These are phyloP conservation scores for Paramacrobiotus metropolitanus DNA, from an alignment of 1,140 invertebrate genomes.

Conservation along the genomic window DNA sequence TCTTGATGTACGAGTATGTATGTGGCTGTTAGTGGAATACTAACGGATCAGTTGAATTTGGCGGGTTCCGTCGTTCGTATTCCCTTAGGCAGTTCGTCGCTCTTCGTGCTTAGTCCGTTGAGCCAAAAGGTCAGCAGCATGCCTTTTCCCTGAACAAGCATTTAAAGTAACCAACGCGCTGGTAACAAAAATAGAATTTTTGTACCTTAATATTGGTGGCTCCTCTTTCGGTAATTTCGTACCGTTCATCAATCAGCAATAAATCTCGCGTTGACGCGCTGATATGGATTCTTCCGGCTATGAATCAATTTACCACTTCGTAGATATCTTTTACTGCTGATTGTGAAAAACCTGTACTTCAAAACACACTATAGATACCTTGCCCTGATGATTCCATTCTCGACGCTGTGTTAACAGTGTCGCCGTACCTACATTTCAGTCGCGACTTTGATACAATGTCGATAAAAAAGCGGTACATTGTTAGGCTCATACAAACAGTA, in stretches of 20 bases:
- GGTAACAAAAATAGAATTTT: not conserved
- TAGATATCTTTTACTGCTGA: too few species aligned
- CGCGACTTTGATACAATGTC: not conserved
- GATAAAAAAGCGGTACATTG: not conserved
- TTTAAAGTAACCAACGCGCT: not conserved
- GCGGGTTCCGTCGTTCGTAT: too few species aligned
- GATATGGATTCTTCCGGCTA: not conserved
- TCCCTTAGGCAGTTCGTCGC: too few species aligned
- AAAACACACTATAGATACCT: constrained; percentile 24
- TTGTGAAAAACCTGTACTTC: not conserved
- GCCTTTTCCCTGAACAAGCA: constrained; percentile 23
- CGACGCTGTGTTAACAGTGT: constrained; percentile 33
- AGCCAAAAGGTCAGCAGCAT: constrained; percentile 23
- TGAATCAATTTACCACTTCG: not conserved
- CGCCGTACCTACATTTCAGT: constrained; percentile 16
- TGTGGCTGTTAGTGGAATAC: too few species aligned
- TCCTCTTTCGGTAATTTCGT: not conserved
- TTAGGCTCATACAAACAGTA: not conserved
- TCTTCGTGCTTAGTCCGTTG: too few species aligned
- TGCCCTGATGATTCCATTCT: constrained; percentile 73
- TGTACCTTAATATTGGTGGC: not conserved
- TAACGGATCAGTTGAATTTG: too few species aligned
- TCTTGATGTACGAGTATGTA: too few species aligned
- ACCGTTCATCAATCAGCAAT: not conserved
- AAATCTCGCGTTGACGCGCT: not conserved